phyloP scores from a whole-genome alignment of 2,888 invertebrate genomes.

The Ditylenchus weischeri region DNA sequence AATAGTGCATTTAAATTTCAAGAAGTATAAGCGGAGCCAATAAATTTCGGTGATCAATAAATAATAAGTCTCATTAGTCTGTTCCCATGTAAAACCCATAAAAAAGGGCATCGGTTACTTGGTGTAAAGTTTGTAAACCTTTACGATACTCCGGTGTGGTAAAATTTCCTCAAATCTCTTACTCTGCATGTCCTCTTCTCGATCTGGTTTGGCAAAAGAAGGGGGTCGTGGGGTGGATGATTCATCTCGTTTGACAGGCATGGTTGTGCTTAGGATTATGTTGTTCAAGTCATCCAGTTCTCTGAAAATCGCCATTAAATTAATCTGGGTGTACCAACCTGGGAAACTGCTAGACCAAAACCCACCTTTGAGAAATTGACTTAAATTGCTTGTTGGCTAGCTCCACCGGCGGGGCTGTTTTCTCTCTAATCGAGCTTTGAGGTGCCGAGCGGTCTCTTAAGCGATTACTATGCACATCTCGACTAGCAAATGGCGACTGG shows the following conservation, averaged over 20 bases:
- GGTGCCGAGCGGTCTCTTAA: conserved; percentile 22
- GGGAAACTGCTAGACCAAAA: conserved; percentile 7
- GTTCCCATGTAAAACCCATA: too few relatives aligned
- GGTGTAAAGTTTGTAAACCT: too few relatives aligned
- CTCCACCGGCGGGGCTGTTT: too few relatives aligned
- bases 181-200: not conserved
- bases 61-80: too few relatives aligned
- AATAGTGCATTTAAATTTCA: too few relatives aligned
- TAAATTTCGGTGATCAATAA: too few relatives aligned
- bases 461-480: not conserved
- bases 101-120: too few relatives aligned
- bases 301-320: conserved; percentile 13
- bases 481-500: conserved; percentile 16
- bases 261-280: conserved; percentile 32
- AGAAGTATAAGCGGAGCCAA: too few relatives aligned
- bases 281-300: conserved; percentile 46
- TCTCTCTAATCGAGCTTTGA: not conserved
- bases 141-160: too few relatives aligned
- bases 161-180: conserved; percentile 10
- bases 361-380: conserved; percentile 27
- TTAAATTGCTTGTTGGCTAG: too few relatives aligned
- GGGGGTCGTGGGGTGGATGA: conserved; percentile 26
- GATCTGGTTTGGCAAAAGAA: conserved; percentile 15
- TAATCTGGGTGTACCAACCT: conserved; percentile 18
- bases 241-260: conserved; percentile 21